phyloP scores from a whole-genome alignment of 2,888 invertebrate genomes.

The Hydraecia micacea region DNA sequence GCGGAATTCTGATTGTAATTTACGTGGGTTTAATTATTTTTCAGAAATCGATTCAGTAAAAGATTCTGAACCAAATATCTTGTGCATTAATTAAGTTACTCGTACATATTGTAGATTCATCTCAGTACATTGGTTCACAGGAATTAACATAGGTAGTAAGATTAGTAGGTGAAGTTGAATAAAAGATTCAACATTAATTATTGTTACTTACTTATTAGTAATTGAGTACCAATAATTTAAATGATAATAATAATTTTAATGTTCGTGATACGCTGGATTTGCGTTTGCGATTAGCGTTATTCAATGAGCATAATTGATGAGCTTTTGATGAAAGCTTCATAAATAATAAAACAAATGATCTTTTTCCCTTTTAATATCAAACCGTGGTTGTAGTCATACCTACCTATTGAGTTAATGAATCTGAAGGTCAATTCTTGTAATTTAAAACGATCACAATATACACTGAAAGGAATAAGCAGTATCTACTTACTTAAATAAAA shows the following conservation, averaged over 20 bases:
- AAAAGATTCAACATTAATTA: not conserved
- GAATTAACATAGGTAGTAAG: not conserved
- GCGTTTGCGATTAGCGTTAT: conserved; percentile 3
- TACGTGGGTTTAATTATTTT: too few species aligned
- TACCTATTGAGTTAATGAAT: not conserved
- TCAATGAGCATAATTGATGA: not conserved
- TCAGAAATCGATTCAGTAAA: too few species aligned
- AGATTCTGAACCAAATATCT: too few species aligned
- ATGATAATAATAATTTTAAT: not conserved
- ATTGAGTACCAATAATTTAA: not conserved
- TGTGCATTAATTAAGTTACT: too few species aligned
- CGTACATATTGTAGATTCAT: not conserved
- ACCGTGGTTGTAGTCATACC: not conserved
- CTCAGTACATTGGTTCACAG: not conserved
- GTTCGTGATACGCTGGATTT: not conserved
- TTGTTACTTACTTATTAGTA: not conserved
- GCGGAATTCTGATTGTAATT: too few species aligned
- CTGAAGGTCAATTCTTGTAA: too few species aligned
- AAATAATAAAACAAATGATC: not conserved
- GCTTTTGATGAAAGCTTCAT: not conserved
- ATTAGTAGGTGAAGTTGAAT: not conserved
- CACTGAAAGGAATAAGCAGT: too few species aligned
- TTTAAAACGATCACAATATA: too few species aligned
- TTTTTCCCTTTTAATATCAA: not conserved
- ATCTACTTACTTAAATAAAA: too few species aligned